phyloP scores from a whole-genome alignment of 2,888 invertebrate species.

The Sabatieria punctata region DNA sequence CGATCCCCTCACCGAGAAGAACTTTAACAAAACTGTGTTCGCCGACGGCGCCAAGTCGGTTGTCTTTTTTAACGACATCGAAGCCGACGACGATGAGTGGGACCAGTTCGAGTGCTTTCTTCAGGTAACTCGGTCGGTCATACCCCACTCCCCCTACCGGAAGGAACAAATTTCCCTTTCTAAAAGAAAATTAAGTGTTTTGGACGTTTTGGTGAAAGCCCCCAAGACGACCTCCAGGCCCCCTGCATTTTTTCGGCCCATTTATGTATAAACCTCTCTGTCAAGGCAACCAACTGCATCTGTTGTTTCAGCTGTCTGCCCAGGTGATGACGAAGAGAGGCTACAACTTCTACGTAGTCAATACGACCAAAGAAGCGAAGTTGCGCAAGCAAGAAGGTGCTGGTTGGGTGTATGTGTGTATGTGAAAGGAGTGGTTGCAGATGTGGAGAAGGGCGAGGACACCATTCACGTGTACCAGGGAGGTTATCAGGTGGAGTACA shows the following conservation, averaged over 20 bases:
- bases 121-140: too few species aligned
- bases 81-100: constrained; percentile 27
- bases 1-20: constrained; percentile 11
- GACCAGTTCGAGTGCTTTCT: constrained; percentile 32
- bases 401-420: too few species aligned
- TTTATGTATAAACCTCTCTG: too few species aligned
- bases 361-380: constrained; percentile 27
- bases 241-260: too few species aligned
- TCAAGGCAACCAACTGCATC: too few species aligned
- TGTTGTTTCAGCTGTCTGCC: constrained; percentile 27
- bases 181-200: too few species aligned
- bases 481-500: constrained; percentile 31
- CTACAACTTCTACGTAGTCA: constrained; percentile 31
- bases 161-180: too few species aligned
- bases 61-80: constrained; percentile 31
- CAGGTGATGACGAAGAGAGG: constrained; percentile 32
- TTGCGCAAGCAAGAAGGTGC: constrained; percentile 27
- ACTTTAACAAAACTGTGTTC: constrained; percentile 30
- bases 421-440: too few species aligned
- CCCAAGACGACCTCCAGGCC: too few species aligned
- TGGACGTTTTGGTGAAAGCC: too few species aligned
- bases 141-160: too few species aligned
- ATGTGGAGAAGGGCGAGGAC: constrained; percentile 28
- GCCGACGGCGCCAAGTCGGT: constrained; percentile 30
- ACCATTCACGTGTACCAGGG: constrained; percentile 30